Percentiles rank a stretch among this genome's conserved stretches.
Evolutionary conservation across 1,140 invertebrate species (phyloP).

Genomic region (Carcinoscorpius rotundicauda): DNA sequence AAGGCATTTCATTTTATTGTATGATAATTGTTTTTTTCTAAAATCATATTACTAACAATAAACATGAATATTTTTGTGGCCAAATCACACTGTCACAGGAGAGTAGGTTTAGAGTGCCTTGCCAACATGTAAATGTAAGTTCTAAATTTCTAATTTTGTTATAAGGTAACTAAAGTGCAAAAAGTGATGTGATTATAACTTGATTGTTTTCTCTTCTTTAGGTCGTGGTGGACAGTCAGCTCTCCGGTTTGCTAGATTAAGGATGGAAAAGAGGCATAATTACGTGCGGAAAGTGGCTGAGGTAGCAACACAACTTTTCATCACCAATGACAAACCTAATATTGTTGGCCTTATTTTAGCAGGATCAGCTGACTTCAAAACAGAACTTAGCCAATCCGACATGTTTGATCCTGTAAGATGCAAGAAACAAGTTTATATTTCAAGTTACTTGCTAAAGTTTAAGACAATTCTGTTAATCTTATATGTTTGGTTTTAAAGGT

Average conservation of each 20-base stretch:
- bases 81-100: too few species aligned
- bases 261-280: conserved; percentile 99
- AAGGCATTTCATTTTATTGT: too few species aligned
- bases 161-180: too few species aligned
- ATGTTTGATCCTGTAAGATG: conserved; percentile 96
- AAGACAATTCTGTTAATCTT: background rate
- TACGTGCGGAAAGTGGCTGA: conserved; percentile 99
- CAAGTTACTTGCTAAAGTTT: background rate
- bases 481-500: background rate
- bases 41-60: too few species aligned
- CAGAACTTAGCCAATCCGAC: conserved; percentile 97
- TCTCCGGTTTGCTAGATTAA: conserved; percentile 93
- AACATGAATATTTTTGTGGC: too few species aligned
- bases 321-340: conserved; percentile 94
- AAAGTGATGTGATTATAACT: too few species aligned
- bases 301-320: conserved; percentile 92
- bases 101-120: too few species aligned
- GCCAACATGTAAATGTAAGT: too few species aligned
- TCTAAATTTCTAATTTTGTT: too few species aligned
- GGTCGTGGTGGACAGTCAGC: conserved; percentile 98
- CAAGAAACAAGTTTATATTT: too few species aligned
- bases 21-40: too few species aligned
- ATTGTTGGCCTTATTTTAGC: conserved; percentile 94
- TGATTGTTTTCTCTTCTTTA: conserved; percentile 23
- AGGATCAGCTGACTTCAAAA: conserved; percentile 99